Evolutionary conservation across 2,888 invertebrate genomes (phyloP).

Genomic region (Drosophila koepferae): DNA sequence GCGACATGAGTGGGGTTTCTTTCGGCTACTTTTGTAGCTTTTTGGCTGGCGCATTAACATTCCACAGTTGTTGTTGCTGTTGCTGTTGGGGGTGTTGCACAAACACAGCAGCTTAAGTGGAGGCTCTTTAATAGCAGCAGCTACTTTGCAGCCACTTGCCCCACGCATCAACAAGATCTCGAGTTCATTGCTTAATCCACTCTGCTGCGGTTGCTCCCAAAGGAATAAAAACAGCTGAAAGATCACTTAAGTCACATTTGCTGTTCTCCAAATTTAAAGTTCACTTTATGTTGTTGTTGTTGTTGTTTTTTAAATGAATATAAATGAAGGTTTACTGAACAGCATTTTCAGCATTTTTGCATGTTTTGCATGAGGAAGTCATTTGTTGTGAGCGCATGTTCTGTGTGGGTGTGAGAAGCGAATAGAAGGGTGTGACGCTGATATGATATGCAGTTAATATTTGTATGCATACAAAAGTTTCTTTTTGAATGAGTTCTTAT

Average conservation of each 20-base stretch:
- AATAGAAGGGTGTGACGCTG: neutral
- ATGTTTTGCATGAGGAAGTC: constrained; percentile 26
- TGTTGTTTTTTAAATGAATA: constrained; percentile 16
- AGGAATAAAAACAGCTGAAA: constrained; percentile 30
- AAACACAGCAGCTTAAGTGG: constrained; percentile 61
- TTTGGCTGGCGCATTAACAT: constrained; percentile 72
- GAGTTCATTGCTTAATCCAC: constrained; percentile 51
- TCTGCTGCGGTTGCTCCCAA: constrained; percentile 35
- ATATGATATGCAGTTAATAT: neutral
- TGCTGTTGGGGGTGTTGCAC: constrained; percentile 58
- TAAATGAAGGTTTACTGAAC: constrained; percentile 30
- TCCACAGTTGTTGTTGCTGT: constrained; percentile 42
- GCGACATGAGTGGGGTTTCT: constrained; percentile 48
- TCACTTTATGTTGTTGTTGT: constrained; percentile 5
- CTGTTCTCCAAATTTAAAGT: constrained; percentile 9
- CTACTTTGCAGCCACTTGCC: constrained; percentile 48
- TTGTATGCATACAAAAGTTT: no score
- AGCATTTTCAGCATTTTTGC: neutral
- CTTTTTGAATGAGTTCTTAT: no score
- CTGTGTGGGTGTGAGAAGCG: neutral
- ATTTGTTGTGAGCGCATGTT: constrained; percentile 1
- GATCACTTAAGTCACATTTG: constrained; percentile 42
- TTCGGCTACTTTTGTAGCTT: constrained; percentile 68
- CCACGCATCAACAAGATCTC: constrained; percentile 22
- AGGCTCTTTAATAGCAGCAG: constrained; percentile 54